Evolutionary conservation across 2,797 vertebrate species (phyloP), one percentile per base, ranked within the genome.

Genomic region (Pterois miles): DNA sequence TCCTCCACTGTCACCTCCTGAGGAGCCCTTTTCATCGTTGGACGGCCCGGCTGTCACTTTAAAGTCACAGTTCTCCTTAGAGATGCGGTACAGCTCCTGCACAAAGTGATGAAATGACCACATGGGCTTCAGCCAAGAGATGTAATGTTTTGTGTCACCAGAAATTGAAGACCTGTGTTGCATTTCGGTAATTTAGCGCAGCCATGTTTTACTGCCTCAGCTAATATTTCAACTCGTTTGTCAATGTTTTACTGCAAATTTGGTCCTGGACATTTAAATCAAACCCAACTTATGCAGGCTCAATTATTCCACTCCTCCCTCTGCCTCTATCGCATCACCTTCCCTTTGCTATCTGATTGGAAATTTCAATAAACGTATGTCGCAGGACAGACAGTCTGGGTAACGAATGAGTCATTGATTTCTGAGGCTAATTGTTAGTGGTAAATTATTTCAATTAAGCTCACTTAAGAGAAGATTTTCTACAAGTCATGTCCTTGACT

Each of bases 21-120:
- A 94, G 0, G 97, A 97, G 62, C 93, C 92, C 40, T 95, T 96
- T 65, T 98, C 97, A 0, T 98, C 95, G 18, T 65, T 84, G 25
- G 87, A 78, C 0, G 93, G 89, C 11, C 94, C 94, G 0, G 96
- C 92, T 0, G 84, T 94, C 54, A 99, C 91, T 11, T 82, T 89
- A 64, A 99, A 97, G 89, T 98, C 96, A 0, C 92, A 93, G 82
- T 94, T 97, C 88, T 99, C 98, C 87, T 99, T 99, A 3, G 98
- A 99, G 67, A 98, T 93, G 8, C 97, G 96, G 93, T 94, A 99
- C 46, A 99, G 95, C 72, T 99, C 97, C 98, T 99, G 33, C 46
- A 60, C 48, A 60, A 76, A 6, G 31, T 2, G 72, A 66, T 34
- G 80, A 65, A 48, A 74, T 8, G 27, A 84, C 27, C 65, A 38